A percentile compares a stretch with the other conserved stretches of the same genome.
These are phyloP conservation scores for Thereva nobilitata DNA, from an alignment of 2,888 invertebrate species.

Conservation along the genomic window DNA sequence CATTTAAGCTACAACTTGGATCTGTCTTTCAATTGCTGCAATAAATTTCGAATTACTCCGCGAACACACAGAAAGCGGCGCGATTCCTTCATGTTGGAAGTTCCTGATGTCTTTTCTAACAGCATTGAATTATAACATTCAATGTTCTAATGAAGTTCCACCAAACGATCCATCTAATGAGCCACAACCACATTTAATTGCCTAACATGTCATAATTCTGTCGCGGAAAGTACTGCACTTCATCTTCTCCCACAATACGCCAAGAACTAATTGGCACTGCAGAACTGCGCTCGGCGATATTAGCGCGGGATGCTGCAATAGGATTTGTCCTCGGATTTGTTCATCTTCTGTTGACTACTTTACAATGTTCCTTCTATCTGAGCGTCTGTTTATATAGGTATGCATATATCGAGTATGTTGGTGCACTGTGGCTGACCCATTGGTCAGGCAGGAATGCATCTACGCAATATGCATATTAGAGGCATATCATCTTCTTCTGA, in stretches of 20 bases:
- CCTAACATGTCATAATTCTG: constrained; percentile 40
- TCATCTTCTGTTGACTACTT: constrained; percentile 34
- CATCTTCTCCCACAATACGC: constrained; percentile 33
- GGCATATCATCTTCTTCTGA: constrained; percentile 21
- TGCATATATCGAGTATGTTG: constrained; percentile 2
- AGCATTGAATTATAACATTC: constrained; percentile 23
- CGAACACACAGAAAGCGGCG: too few relatives aligned
- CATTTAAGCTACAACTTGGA: too few relatives aligned
- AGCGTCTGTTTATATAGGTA: neutral
- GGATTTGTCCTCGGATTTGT: constrained; percentile 36
- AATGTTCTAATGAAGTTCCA: constrained; percentile 21
- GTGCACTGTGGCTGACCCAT: constrained; percentile 20
- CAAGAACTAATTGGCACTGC: constrained; percentile 30
- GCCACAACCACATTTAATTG: constrained; percentile 36
- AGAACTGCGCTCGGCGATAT: constrained; percentile 12
- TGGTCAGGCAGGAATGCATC: constrained; percentile 18
- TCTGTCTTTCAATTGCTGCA: too few relatives aligned
- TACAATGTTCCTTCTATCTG: constrained; percentile 17
- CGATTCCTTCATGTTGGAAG: too few relatives aligned
- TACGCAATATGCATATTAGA: constrained; percentile 21
- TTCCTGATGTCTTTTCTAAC: too few relatives aligned
- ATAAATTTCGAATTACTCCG: too few relatives aligned
- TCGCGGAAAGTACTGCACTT: constrained; percentile 18
- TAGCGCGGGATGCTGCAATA: constrained; percentile 18
- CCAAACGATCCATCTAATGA: constrained; percentile 30